A percentile compares a stretch with the other conserved stretches of the same genome.
Conservation (phyloP, 2,797 vertebrate genomes). For the Sebastes minor region DNA sequence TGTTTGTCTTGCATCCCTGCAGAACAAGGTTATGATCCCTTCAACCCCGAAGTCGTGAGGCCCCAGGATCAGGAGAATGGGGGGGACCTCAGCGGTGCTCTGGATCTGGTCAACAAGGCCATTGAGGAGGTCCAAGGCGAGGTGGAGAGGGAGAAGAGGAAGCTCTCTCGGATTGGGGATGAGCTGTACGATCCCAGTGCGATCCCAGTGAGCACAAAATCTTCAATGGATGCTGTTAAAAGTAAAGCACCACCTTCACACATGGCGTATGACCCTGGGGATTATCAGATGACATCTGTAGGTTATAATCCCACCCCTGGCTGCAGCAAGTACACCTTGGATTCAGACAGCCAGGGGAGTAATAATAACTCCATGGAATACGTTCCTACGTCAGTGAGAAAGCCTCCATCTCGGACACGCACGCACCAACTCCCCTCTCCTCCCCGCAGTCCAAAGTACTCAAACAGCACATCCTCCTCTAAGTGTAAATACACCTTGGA, state of each 20-base stretch:
- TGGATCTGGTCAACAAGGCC: conserved; percentile 94
- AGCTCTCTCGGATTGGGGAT: conserved; percentile 84
- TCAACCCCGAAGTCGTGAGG: conserved; percentile 90
- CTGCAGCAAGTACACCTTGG: conserved; percentile 92
- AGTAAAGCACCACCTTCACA: conserved; percentile 72
- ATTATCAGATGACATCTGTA: conserved; percentile 79
- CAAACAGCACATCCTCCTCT: conserved; percentile 56
- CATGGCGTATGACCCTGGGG: conserved; percentile 87
- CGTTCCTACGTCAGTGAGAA: conserved; percentile 87
- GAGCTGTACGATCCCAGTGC: conserved; percentile 86
- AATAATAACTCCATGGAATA: conserved; percentile 89
- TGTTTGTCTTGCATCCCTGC: conserved; percentile 14
- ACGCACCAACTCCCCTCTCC: conserved; percentile 42
- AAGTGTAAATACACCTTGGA: conserved; percentile 93
- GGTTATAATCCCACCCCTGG: conserved; percentile 91
- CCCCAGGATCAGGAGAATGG: conserved; percentile 75
- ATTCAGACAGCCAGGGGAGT: conserved; percentile 71
- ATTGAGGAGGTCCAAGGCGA: conserved; percentile 92
- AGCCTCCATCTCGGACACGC: conserved; percentile 56
- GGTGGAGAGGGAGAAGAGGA: conserved; percentile 93
- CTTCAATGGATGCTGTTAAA: conserved; percentile 59
- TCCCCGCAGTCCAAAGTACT: conserved; percentile 68
- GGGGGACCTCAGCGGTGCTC: conserved; percentile 78
- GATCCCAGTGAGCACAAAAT: conserved; percentile 34
- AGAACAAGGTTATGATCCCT: conserved; percentile 94